Base-by-base conservation (phyloP, 2,888 invertebrate species). In the Agriotes lineatus region DNA sequence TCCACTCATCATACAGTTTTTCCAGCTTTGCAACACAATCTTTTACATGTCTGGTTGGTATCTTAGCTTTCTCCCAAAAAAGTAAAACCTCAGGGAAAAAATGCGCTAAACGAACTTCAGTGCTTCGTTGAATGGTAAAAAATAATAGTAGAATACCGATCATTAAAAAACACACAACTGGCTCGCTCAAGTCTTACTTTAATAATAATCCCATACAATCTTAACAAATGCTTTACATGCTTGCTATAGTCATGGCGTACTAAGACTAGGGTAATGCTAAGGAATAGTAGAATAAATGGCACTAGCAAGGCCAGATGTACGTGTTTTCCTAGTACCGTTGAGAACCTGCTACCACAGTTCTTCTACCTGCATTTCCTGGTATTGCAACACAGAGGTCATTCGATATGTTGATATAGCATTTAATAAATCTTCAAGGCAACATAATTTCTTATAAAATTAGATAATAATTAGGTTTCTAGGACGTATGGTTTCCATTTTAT, bases 321-420 rank as follows among this genome's bases (percentile, higher is more conserved):
- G n/a, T n/a, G n/a, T n/a, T 37, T 37, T 37, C n/a, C 37, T 37
- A 37, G 37, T 37, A 37, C n/a, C 37, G 37, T n/a, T 37, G 37
- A 37, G n/a, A 4, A 37, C n/a, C n/a, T n/a, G n/a, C n/a, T n/a
- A n/a, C n/a, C n/a, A n/a, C n/a, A n/a, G n/a, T n/a, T n/a, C n/a
- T n/a, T n/a, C 30, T 30, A 30, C 30, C 9, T 6, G 4, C 5
- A 30, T 30, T 30, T 30, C 30, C 5, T 30, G 30, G 30, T 30
- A 30, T 30, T 37, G 37, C 37, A 37, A 37, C n/a, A n/a, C n/a
- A 37, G 37, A 30, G 30, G 5, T 30, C 30, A 30, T 30, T 30
- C 9, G 30, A 30, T 30, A 30, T 9, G 30, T 37, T 12, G n/a
- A 2, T 12, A 37, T 37, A n/a, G 10, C n/a, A 37, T 37, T 37